A percentile compares a stretch with the other conserved stretches of the same genome.
Evolutionary conservation across 2,888 invertebrate species (phyloP).

Genomic region (Oxystoma pomonae): DNA sequence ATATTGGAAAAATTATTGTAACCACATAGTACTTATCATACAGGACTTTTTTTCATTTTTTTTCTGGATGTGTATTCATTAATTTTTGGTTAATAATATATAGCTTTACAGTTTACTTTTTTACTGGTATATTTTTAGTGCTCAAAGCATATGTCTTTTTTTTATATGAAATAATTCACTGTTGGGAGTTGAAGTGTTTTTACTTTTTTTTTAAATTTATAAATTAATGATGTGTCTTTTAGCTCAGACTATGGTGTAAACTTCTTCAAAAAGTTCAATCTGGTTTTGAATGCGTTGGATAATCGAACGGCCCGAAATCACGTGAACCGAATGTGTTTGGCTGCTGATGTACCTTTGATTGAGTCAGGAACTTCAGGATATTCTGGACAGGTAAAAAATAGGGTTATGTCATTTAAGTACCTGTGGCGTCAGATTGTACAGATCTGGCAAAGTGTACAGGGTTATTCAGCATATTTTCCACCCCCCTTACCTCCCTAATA

Average conservation of each 20-base stretch:
- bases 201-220: neutral
- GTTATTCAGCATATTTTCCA: too few relatives aligned
- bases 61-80: too few relatives aligned
- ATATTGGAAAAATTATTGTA: too few relatives aligned
- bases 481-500: too few relatives aligned
- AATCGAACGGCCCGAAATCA: conserved; percentile 95
- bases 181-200: too few relatives aligned
- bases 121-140: neutral
- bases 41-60: too few relatives aligned
- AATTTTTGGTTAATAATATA: neutral
- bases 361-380: conserved; percentile 98
- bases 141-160: neutral
- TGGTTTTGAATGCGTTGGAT: conserved; percentile 96
- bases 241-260: conserved; percentile 85
- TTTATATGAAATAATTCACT: neutral
- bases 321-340: conserved; percentile 97
- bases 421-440: too few relatives aligned
- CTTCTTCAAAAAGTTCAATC: conserved; percentile 85
- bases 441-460: too few relatives aligned
- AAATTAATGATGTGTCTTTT: conserved; percentile 46
- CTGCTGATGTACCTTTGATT: conserved; percentile 88
- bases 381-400: conserved; percentile 87
- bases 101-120: neutral
- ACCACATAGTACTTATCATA: too few relatives aligned
- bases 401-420: too few relatives aligned